Percentiles rank a stretch among this genome's conserved stretches.
Conservation (phyloP, 64 coral and sea anemone species). For the Montipora sp. region DNA sequence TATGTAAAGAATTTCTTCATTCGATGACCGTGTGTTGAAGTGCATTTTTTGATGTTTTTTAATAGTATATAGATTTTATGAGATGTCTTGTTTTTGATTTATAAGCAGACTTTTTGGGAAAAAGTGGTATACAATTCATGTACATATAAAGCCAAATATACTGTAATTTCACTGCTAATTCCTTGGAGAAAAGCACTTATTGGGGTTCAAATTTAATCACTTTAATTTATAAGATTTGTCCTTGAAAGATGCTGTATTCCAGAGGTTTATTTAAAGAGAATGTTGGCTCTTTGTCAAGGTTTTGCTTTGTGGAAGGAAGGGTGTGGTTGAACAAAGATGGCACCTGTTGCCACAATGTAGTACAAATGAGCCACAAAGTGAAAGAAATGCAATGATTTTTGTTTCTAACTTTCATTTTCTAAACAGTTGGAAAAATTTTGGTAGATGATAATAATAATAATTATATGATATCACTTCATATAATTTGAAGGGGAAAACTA, state of each 20-base stretch:
- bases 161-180: too few relatives aligned
- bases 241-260: background rate
- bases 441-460: too few relatives aligned
- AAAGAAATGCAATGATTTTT: background rate
- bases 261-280: background rate
- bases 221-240: background rate
- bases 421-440: too few relatives aligned
- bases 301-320: constrained; percentile 14
- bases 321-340: constrained; percentile 2
- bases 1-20: background rate
- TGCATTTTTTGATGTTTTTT: background rate
- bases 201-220: background rate
- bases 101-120: too few relatives aligned
- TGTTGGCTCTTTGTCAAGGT: constrained; percentile 18
- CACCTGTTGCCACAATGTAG: constrained; percentile 26
- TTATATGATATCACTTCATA: too few relatives aligned
- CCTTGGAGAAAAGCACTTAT: background rate
- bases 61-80: background rate
- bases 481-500: too few relatives aligned
- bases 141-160: too few relatives aligned
- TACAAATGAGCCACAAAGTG: background rate
- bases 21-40: background rate
- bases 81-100: too few relatives aligned
- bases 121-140: too few relatives aligned
- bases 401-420: too few relatives aligned